Base-by-base conservation (phyloP, 2,888 invertebrate species). In the Chironomus riparius region DNA sequence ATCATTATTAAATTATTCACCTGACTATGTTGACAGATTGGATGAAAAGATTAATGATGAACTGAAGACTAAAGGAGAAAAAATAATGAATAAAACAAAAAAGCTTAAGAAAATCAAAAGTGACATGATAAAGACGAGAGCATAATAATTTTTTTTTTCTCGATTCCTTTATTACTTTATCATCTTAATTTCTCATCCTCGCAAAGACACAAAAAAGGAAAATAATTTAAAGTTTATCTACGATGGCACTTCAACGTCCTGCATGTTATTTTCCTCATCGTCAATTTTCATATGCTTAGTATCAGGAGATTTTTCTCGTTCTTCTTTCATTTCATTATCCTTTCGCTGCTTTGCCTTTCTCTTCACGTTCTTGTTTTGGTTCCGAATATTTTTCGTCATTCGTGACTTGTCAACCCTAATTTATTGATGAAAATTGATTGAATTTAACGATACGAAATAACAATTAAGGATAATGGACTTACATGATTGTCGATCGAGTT, bases 351-450 rank as follows among this genome's bases (percentile, higher is more conserved):
- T 22, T 24, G 48, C 50, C 5, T 50, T 48, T 21, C 61, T 74
- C 69, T 84, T 86, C 22, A 85, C 85, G 77, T 89, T 84, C 80
- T 91, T 91, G 79, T 90, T 90, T 81, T 92, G 92, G 81, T 92
- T 91, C 38, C 83, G 85, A 78, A 85, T 83, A 73, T 89, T 88
- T 80, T 91, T 91, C 0, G 85, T 81, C 77, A 87, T 85, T 56
- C 15, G 18, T 56, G 56, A 18, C 80, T 87, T 88, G 10, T 88
- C 88, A 76, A 88, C 83, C 86, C 90, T 90, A 80, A 21, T 82
- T 38, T 82, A 77, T 78, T 56, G 56, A 56, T 56, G 56, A 56
- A 56, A 56, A 56, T 56, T 56, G 56, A 56, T 18, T 56, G 1
- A 56, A 56, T 56, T 56, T 18, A 56, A 56, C 5, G 56, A 38